These are phyloP conservation scores for Conomelus anceps DNA, from an alignment of 2,888 invertebrate species.

Conservation along the genomic window DNA sequence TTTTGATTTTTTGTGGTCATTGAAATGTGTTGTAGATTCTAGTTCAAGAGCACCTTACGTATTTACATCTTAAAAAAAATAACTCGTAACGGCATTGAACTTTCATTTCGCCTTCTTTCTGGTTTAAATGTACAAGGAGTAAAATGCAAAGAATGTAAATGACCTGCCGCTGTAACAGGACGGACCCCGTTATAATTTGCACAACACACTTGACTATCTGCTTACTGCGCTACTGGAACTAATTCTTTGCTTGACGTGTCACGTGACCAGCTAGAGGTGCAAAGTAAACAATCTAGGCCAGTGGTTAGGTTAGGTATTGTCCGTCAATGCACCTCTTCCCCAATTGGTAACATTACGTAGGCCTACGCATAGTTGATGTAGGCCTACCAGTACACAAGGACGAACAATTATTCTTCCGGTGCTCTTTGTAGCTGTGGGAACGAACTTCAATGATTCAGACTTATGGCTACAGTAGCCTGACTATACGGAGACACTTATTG, in stretches of 20 bases:
- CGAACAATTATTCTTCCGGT: background rate
- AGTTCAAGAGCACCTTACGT: background rate
- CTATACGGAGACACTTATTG: no score
- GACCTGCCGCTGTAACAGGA: background rate
- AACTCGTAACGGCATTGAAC: background rate
- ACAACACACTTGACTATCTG: background rate
- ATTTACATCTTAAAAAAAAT: background rate
- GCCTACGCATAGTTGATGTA: background rate
- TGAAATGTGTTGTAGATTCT: background rate
- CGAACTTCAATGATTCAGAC: no score
- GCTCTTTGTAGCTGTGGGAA: background rate
- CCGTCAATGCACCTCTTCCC: background rate
- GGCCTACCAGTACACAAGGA: background rate
- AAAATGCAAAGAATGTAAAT: background rate
- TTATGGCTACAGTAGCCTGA: no score
- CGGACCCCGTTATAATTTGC: background rate
- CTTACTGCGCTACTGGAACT: background rate
- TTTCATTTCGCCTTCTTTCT: background rate
- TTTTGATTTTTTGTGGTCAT: background rate
- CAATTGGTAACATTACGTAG: no score
- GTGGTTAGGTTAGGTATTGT: background rate
- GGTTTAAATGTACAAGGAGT: background rate
- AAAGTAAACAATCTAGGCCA: background rate
- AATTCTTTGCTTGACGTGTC: background rate
- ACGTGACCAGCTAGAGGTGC: background rate